Evolutionary conservation across 2,888 invertebrate species (phyloP), one percentile per base, ranked within the genome.

Genomic region (Drosophila nr. fundita): DNA sequence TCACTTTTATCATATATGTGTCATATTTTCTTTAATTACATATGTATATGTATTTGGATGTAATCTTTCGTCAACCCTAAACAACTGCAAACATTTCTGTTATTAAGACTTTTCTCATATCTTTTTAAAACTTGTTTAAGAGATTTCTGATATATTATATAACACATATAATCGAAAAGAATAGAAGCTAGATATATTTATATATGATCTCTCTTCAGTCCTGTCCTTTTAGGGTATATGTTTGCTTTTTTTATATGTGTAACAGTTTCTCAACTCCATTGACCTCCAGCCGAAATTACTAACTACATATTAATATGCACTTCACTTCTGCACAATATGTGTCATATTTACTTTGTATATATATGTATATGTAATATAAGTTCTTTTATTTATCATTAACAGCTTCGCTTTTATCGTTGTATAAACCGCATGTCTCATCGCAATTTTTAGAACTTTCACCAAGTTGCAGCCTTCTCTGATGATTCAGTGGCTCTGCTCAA

Each of bases 361-460:
- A n/a, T 50, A 29, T 13, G 8, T 50, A 38, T 13, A 13, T 29
- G 15, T 11, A 54, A 21, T 45, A 48, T 65, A 40, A 27, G 49
- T 64, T 55, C 48, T 34, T 27, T 24, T 30, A 34, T 57, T 76
- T 60, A 63, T 72, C 64, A 48, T 60, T 60, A 49, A 24, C 45
- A 38, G 18, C 40, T 48, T 49, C 29, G 29, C 4, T 27, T 1
- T 15, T 89, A 83, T 77, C 74, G 57, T 36, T 42, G 49, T 63
- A 38, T 77, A 54, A 71, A 77, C 32, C 52, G 38, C 59, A 59
- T 38, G 67, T 45, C 73, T 78, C 66, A 78, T 62, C 62, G 60
- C 63, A 29, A 62, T 48, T 67, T 83, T 49, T 48, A 89, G 83
- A 83, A 83, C 83, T 83, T 83, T 83, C 83, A 83, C 83, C 87